These are phyloP conservation scores for Drosophila rufa DNA, from an alignment of 1,140 invertebrate genomes.

Conservation along the genomic window DNA sequence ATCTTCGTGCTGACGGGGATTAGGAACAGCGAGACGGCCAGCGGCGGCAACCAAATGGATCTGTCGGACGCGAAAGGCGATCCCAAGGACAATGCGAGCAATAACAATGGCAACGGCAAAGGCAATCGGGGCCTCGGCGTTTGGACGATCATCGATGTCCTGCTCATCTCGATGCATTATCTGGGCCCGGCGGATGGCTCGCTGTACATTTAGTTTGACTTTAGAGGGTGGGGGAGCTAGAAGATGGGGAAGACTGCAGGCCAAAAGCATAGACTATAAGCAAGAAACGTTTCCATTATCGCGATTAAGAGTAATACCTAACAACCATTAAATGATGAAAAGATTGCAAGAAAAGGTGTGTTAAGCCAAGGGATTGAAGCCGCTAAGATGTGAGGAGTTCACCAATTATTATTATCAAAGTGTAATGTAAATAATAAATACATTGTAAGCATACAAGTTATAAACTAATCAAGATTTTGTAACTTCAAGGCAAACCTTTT, in stretches of 20 bases:
- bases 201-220: constrained; percentile 91
- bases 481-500: no score
- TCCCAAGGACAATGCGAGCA: constrained; percentile 60
- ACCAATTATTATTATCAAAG: no score
- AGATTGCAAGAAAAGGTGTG: no score
- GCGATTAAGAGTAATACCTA: constrained; percentile 12
- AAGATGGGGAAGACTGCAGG: constrained; percentile 13
- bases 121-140: constrained; percentile 95
- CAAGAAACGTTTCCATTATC: constrained; percentile 20
- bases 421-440: no score
- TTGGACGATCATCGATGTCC: constrained; percentile 99
- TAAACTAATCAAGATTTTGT: no score
- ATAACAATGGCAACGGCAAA: constrained; percentile 59
- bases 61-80: constrained; percentile 52
- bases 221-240: not conserved
- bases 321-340: not conserved
- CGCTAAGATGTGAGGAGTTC: no score
- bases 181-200: constrained; percentile 98
- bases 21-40: constrained; percentile 85
- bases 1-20: constrained; percentile 85
- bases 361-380: not conserved
- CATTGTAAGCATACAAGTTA: no score
- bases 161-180: constrained; percentile 98
- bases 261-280: constrained; percentile 32
- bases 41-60: constrained; percentile 67